Conservation (phyloP, 2,113 vertebrate species). For the Cyphomyrus plagiostoma region DNA sequence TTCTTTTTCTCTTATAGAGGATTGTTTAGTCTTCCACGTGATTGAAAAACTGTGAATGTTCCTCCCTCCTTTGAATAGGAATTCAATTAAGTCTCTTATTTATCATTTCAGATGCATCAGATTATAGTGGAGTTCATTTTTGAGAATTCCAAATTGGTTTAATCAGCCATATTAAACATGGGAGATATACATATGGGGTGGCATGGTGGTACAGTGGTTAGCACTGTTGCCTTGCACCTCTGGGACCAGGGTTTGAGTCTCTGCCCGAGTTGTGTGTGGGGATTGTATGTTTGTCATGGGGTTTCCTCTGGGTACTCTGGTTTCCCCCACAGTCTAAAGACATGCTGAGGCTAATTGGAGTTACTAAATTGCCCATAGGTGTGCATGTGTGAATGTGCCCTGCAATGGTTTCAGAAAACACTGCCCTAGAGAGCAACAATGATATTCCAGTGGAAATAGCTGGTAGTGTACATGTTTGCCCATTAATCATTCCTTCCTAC, state of each 20-base stretch:
- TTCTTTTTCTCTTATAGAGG: not conserved
- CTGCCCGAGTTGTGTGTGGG: too few species aligned
- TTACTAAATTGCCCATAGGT: too few species aligned
- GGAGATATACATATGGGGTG: too few species aligned
- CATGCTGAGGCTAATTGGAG: too few species aligned
- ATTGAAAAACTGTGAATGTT: slow-evolving; percentile 6
- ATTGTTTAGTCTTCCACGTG: slow-evolving; percentile 12
- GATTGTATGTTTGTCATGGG: too few species aligned
- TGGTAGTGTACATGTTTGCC: not conserved
- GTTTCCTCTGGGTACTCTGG: too few species aligned
- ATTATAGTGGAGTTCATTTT: slow-evolving; percentile 6
- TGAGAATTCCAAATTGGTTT: slow-evolving; percentile 28
- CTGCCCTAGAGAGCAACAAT: not conserved
- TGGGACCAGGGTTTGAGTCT: too few species aligned
- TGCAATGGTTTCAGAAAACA: not conserved
- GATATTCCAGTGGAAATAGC: not conserved
- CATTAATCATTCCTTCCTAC: not conserved
- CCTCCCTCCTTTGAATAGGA: slow-evolving; percentile 17
- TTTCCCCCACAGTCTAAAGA: too few species aligned
- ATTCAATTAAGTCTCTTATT: slow-evolving; percentile 28
- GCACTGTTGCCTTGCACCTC: too few species aligned
- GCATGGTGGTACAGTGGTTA: too few species aligned
- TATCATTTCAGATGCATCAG: slow-evolving; percentile 1
- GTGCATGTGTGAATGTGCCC: too few species aligned
- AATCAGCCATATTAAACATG: slow-evolving; percentile 30